phyloP scores from a whole-genome alignment of 2,888 invertebrate species.

The Clepsis dumicolana region DNA sequence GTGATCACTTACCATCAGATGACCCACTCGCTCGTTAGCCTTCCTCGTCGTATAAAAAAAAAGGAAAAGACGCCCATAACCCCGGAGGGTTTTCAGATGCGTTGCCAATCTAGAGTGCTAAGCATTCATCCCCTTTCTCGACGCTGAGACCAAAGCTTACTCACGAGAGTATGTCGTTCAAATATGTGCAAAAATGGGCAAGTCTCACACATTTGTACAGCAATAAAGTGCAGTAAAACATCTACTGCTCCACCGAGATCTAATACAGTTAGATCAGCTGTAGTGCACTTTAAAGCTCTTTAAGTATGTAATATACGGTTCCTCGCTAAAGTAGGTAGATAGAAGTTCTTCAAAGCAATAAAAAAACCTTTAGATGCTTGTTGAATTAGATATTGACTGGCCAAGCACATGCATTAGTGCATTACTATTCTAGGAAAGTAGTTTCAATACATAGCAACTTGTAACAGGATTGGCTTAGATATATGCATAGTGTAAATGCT shows the following conservation, averaged over 20 bases:
- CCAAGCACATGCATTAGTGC: constrained; percentile 62
- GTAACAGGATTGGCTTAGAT: neutral
- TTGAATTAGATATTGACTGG: constrained; percentile 53
- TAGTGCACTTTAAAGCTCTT: constrained; percentile 5
- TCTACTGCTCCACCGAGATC: neutral
- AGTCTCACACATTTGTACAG: too few species aligned
- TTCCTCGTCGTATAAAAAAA: too few species aligned
- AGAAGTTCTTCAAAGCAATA: constrained; percentile 22
- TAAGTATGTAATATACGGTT: constrained; percentile 2
- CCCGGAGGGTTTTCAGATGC: too few species aligned
- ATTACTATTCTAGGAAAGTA: constrained; percentile 54
- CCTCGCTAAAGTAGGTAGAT: neutral
- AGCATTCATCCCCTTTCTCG: too few species aligned
- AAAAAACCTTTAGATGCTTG: constrained; percentile 43
- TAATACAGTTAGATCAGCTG: neutral
- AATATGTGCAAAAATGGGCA: too few species aligned
- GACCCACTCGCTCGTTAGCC: too few species aligned
- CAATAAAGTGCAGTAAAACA: neutral
- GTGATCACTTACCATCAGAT: too few species aligned
- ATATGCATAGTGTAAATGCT: neutral
- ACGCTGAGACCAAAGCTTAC: too few species aligned
- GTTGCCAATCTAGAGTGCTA: too few species aligned
- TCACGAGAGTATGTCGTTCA: too few species aligned
- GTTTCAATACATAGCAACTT: neutral
- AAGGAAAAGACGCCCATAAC: too few species aligned